These are phyloP conservation scores for Heteromyza rotundicornis DNA, from an alignment of 2,888 invertebrate species.

Conservation along the genomic window DNA sequence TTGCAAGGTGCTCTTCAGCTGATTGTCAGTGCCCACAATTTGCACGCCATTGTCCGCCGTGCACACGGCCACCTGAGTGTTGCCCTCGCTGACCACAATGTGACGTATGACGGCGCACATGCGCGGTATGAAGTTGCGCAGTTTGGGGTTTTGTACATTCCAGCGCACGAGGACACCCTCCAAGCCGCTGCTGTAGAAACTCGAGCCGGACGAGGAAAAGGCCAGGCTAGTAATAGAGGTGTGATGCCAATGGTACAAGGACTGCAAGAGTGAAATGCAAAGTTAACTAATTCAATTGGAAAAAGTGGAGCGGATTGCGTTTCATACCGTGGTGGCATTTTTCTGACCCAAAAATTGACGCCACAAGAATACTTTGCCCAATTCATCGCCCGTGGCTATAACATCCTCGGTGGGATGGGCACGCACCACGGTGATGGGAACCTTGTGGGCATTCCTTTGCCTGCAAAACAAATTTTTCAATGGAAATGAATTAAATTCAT, in stretches of 20 bases:
- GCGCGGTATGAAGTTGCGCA: constrained; percentile 70
- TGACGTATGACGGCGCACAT: constrained; percentile 72
- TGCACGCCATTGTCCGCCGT: constrained; percentile 75
- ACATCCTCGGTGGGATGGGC: constrained; percentile 72
- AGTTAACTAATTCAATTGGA: background rate
- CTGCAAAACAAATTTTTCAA: constrained; percentile 33
- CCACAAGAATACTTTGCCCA: constrained; percentile 73
- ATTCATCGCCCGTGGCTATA: constrained; percentile 73
- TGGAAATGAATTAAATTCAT: background rate
- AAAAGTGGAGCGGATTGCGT: constrained; percentile 34
- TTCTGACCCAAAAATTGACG: constrained; percentile 59
- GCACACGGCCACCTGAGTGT: constrained; percentile 70
- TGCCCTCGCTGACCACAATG: constrained; percentile 69
- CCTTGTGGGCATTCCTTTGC: constrained; percentile 29
- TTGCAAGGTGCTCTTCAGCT: constrained; percentile 69
- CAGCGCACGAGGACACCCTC: constrained; percentile 82
- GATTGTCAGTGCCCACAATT: constrained; percentile 65
- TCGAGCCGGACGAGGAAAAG: constrained; percentile 71
- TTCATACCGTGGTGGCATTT: constrained; percentile 33
- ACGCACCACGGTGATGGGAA: constrained; percentile 68
- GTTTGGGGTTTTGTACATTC: constrained; percentile 66
- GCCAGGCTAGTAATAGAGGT: constrained; percentile 71
- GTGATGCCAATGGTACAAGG: constrained; percentile 79
- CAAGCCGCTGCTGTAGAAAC: constrained; percentile 77
- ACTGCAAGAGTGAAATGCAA: constrained; percentile 44